Evolutionary conservation across 1,140 invertebrate genomes (phyloP).

Genomic region (Drosophila tristis): DNA sequence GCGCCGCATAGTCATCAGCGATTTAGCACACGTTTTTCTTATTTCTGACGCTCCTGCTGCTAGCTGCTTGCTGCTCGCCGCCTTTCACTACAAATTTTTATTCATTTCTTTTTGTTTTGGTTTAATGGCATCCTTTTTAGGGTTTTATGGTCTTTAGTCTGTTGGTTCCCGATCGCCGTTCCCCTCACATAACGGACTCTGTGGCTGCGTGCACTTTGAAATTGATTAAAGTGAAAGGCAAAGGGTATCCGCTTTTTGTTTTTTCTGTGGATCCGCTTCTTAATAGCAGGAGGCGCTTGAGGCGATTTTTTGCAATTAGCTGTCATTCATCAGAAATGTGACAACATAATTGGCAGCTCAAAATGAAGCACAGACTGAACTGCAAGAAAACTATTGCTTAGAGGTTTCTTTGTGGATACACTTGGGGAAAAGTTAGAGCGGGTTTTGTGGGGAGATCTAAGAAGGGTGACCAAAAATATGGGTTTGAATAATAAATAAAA

Average conservation of each 20-base stretch:
- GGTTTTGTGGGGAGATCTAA: too few relatives aligned
- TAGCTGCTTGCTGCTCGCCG: not conserved
- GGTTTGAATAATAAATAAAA: too few relatives aligned
- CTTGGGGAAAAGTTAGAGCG: not conserved
- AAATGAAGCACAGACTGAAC: constrained; percentile 7
- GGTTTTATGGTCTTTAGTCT: constrained; percentile 44
- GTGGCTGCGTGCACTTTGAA: constrained; percentile 48
- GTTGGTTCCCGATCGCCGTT: constrained; percentile 9
- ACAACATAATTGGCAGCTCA: constrained; percentile 29
- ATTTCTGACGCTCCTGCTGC: not conserved
- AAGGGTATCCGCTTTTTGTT: constrained; percentile 40
- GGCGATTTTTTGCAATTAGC: constrained; percentile 63
- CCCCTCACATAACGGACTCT: constrained; percentile 45
- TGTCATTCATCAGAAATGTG: constrained; percentile 68
- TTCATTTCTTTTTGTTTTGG: constrained; percentile 21
- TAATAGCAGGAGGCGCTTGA: constrained; percentile 65
- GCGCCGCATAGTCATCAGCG: constrained; percentile 70
- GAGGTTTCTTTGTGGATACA: not conserved
- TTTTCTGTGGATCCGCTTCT: not conserved
- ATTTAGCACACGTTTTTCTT: constrained; percentile 66
- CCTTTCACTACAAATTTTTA: constrained; percentile 43
- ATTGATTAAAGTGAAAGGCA: constrained; percentile 77
- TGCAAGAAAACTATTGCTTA: not conserved
- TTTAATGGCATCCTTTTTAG: constrained; percentile 74
- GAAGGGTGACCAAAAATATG: too few relatives aligned